Evolutionary conservation across 1,140 invertebrate genomes (phyloP).

Genomic region (Chironomus striatipennis): DNA sequence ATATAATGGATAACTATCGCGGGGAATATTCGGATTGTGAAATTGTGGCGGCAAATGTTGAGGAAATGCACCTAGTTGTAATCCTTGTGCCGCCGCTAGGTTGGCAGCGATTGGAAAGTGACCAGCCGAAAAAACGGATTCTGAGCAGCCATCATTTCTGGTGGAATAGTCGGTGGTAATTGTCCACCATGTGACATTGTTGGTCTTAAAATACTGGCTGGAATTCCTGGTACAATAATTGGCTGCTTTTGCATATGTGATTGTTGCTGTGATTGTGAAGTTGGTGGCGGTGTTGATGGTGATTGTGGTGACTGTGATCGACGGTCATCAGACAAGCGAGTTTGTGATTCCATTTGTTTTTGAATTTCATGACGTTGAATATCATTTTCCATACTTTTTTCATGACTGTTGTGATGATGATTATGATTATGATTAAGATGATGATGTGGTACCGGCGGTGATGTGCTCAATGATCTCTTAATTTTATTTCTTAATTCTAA

Average conservation of each 20-base stretch:
- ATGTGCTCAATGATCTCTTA: slow-evolving; percentile 1
- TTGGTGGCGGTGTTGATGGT: neutral
- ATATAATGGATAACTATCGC: slow-evolving; percentile 79
- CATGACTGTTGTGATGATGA: neutral
- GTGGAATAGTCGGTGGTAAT: slow-evolving; percentile 37
- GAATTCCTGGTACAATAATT: slow-evolving; percentile 4
- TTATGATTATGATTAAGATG: neutral
- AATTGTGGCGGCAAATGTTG: slow-evolving; percentile 47
- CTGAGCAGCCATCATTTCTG: slow-evolving; percentile 7
- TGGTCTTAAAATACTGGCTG: neutral
- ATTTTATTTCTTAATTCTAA: neutral
- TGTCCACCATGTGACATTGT: neutral
- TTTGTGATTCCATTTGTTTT: slow-evolving; percentile 1
- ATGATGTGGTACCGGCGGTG: neutral
- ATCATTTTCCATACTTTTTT: slow-evolving; percentile 18
- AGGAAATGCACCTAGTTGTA: neutral
- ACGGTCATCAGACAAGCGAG: neutral
- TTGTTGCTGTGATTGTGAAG: neutral
- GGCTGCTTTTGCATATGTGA: neutral
- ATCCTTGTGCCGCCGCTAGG: slow-evolving; percentile 1
- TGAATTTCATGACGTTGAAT: slow-evolving; percentile 17
- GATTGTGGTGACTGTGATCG: slow-evolving; percentile 11
- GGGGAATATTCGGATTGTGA: slow-evolving; percentile 50
- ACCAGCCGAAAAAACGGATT: slow-evolving; percentile 20
- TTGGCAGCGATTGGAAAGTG: slow-evolving; percentile 7